Base-by-base conservation (phyloP, 2,888 invertebrate species). In the Empis livida region DNA sequence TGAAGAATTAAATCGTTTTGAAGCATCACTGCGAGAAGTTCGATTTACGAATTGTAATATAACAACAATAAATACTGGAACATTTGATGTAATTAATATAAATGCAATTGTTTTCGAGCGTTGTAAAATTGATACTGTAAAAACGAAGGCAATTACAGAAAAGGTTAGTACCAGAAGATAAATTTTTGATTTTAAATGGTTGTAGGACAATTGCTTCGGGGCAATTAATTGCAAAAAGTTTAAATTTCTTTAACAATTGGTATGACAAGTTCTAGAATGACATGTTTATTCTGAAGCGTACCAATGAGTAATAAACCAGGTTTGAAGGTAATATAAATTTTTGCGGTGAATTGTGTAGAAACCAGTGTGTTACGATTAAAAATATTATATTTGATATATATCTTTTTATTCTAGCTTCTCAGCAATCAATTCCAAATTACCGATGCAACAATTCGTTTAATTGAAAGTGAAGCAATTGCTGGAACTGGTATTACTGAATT, bases 51-150 rank as follows among this genome's bases (percentile, higher is more conserved):
- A 63, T 46, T 64, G 65, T 47, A 59, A 50, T 10, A 68, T 70
- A 37, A 60, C 57, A 10, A 59, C 51, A 3, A 58, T 70, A 10
- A 58, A 58, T 41, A 52, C 56, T 3, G 56, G 57, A 4, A 63
- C 70, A 6, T 69, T 70, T 48, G 63, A 68, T 56, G 65, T 67
- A n/a, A 59, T 62, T 31, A 59, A 55, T 6, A 65, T 70, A 43
- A 58, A 61, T 51, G 59, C 62, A 39, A 60, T 70, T 11, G 54
- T 54, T 3, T 66, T 69, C 44, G 60, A 65, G 38, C 52, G 59
- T 10, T 66, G 66, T 50, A 57, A 56, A 43, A 70, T 70, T 43
- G 55, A 56, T 10, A 57, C 54, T 6, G 64, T 70, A 13, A 62
- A 64, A 52, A 48, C 59, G 0, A 51, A 55, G 44, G 67, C 68